These are phyloP conservation scores for Pterocles gutturalis DNA, from an alignment of 2,113 vertebrate genomes.

Conservation along the genomic window DNA sequence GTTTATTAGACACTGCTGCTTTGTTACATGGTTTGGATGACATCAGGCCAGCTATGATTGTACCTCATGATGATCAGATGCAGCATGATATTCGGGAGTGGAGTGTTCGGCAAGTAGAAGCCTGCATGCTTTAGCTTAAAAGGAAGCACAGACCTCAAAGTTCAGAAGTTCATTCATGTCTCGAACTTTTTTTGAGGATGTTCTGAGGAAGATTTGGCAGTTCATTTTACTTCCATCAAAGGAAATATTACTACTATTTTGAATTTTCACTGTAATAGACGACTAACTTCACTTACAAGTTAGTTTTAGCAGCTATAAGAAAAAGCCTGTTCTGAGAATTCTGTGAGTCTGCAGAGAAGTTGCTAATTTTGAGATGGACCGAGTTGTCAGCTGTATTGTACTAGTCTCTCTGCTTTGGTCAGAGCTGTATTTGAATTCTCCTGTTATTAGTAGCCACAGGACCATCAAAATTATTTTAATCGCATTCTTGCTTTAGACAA, in stretches of 20 bases:
- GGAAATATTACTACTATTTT: not conserved
- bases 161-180: not conserved
- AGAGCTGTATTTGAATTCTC: not conserved
- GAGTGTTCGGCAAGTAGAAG: not conserved
- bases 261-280: not conserved
- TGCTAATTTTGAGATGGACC: not conserved
- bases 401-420: not conserved
- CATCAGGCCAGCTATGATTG: not conserved
- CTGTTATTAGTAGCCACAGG: not conserved
- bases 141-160: not conserved
- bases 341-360: not conserved
- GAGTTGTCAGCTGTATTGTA: not conserved
- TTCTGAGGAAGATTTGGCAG: not conserved
- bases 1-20: conserved; percentile 57
- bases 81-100: not conserved
- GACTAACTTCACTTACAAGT: not conserved
- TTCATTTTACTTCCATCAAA: not conserved
- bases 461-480: not conserved
- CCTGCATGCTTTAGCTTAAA: not conserved
- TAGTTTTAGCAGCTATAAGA: not conserved
- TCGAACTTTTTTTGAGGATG: not conserved
- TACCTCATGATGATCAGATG: conserved; percentile 68
- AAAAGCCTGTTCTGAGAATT: not conserved
- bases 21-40: conserved; percentile 34
- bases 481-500: not conserved